A percentile compares a stretch with the other conserved stretches of the same genome.
Conservation (phyloP, 1,140 invertebrate species). For the Oncopodura yosiiana region DNA sequence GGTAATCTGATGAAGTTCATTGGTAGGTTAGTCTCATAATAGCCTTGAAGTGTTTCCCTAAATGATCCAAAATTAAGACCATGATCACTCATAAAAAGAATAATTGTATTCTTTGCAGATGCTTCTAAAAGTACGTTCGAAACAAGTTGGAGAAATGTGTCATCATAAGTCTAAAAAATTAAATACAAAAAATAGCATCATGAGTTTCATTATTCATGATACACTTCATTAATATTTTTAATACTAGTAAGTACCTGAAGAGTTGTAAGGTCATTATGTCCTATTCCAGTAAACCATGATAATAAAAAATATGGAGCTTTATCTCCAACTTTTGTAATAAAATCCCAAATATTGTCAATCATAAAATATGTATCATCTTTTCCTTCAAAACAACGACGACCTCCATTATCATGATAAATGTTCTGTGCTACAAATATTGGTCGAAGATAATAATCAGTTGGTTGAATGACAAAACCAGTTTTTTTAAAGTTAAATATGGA, state of each 20-base stretch:
- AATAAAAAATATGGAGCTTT: conserved; percentile 32
- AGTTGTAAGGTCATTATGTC: conserved; percentile 29
- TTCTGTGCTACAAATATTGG: conserved; percentile 47
- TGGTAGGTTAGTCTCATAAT: too few relatives aligned
- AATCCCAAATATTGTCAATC: conserved; percentile 38
- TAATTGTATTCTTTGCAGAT: conserved; percentile 41
- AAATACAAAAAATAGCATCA: conserved; percentile 16
- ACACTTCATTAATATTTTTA: conserved; percentile 1
- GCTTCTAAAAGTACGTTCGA: neutral
- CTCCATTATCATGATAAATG: too few relatives aligned
- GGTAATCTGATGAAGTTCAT: too few relatives aligned
- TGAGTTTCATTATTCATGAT: neutral
- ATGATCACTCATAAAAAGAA: conserved; percentile 51
- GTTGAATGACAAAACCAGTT: conserved; percentile 62
- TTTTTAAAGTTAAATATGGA: conserved; percentile 59
- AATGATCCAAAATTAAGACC: conserved; percentile 43
- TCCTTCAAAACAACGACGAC: conserved; percentile 18
- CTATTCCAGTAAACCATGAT: conserved; percentile 31
- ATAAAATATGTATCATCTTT: conserved; percentile 19
- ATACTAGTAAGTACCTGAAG: too few relatives aligned
- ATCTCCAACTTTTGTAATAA: neutral
- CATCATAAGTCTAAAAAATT: conserved; percentile 13
- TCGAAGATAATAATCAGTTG: conserved; percentile 71
- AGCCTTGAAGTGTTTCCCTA: too few relatives aligned
- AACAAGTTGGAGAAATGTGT: conserved; percentile 4